Conservation (phyloP, 1,140 invertebrate species). For the Bombus cullumanus region DNA sequence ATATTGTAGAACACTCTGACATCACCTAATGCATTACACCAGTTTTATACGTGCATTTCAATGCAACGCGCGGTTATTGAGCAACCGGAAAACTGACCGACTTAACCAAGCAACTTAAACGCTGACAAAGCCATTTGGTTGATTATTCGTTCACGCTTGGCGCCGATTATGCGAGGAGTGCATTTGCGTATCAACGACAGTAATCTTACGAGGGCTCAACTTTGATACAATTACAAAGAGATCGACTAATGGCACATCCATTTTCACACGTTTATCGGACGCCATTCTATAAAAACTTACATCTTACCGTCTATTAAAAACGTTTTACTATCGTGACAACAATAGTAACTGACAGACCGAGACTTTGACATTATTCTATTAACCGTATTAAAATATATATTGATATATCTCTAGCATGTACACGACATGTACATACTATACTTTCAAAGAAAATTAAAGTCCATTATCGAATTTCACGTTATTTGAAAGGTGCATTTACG, state of each 20-base stretch:
- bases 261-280: not conserved
- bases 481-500: not conserved
- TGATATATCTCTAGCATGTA: too few relatives aligned
- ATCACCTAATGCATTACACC: not conserved
- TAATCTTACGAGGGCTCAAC: constrained; percentile 37
- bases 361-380: too few relatives aligned
- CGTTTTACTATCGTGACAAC: not conserved
- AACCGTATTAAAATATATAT: not conserved
- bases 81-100: constrained; percentile 58
- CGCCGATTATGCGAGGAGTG: constrained; percentile 45
- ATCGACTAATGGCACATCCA: constrained; percentile 22
- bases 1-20: not conserved
- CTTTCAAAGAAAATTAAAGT: not conserved
- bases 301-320: not conserved
- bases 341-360: not conserved
- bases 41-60: constrained; percentile 9
- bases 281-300: not conserved
- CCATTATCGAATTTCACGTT: not conserved
- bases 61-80: constrained; percentile 24
- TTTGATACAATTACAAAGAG: constrained; percentile 43
- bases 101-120: constrained; percentile 33
- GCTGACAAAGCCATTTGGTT: constrained; percentile 44
- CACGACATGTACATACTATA: too few relatives aligned
- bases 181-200: constrained; percentile 57
- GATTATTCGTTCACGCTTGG: constrained; percentile 37